Evolutionary conservation across 2,797 vertebrate genomes (phyloP).

Genomic region (Champsocephalus gunnari): DNA sequence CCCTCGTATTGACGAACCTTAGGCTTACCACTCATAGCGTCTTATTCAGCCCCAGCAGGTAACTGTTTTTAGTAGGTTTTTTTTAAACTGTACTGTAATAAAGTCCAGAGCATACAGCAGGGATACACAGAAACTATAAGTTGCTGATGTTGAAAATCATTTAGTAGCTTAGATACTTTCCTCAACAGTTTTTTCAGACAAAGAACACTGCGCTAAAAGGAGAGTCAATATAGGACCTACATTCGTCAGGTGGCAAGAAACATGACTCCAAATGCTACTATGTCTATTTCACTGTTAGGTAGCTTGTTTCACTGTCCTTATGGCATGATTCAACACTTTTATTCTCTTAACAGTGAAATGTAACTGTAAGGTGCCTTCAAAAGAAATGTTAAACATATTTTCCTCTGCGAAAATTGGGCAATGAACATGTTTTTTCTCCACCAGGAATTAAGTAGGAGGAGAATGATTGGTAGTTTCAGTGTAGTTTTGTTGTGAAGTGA

Average conservation of each 20-base stretch:
- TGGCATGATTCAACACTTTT: no score
- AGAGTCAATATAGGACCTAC: no score
- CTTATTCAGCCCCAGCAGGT: no score
- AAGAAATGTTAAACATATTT: not conserved
- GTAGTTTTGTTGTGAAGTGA: no score
- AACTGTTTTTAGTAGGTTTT: not conserved
- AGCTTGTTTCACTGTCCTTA: no score
- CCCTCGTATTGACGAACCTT: not conserved
- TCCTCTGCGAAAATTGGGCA: not conserved
- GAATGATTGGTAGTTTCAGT: no score
- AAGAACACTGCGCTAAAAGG: not conserved
- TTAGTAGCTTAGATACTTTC: not conserved
- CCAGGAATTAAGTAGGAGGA: not conserved
- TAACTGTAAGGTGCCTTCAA: no score
- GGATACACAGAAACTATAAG: not conserved
- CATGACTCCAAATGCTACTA: not conserved
- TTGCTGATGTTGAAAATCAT: not conserved
- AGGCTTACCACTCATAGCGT: not conserved
- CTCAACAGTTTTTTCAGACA: not conserved
- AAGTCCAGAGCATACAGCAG: not conserved
- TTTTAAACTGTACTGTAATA: not conserved
- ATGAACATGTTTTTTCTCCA: not conserved
- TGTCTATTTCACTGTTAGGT: no score
- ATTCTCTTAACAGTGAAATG: no score
- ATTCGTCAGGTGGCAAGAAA: no score